Evolutionary conservation across 2,888 invertebrate genomes (phyloP), one percentile per base, ranked within the genome.

Genomic region (Megastigmus dorsalis): DNA sequence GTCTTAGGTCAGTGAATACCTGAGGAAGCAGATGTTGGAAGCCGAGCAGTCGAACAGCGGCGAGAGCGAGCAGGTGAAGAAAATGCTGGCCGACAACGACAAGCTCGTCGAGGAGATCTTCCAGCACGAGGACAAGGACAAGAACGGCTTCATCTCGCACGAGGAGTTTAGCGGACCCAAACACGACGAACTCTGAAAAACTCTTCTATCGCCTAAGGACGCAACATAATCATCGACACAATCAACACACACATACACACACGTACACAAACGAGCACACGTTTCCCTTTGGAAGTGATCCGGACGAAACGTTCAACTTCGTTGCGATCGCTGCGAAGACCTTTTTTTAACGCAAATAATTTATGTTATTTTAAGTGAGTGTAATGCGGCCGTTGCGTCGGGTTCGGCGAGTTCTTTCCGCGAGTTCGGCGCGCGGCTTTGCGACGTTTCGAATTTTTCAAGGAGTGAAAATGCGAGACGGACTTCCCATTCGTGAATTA

Each of bases 131-230:
- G 98, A 98, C 88, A 96, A 95, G 88, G 97, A 98, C 89, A 96
- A 96, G 88, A 97, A 98, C 85, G 98, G 98, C 75, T 96, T 93
- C 89, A 98, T 98, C 83, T 97, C 97, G 78, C 96, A 96, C 89
- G 95, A 95, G 59, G 98, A 98, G 89, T 98, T 98, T 90, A 97
- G 96, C 28, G 98, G 97, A 3, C 97, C 98, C 15, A 98, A 98
- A 88, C 98, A 98, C 89, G 98, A 98, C 88, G 98, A 98, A 89
- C 93, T 98, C 88, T 98, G 94, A 91, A 84, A 79, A 63, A 65
- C 45, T 55, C 10, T 43, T 48, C 1, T n/a, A n/a, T 38, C 57
- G 28, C 13, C 28, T 48, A 50, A 54, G 36, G 36, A n/a, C 2
- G 4, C 33, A 59, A 15, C 38, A 38, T 26, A n/a, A n/a, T n/a